Base-by-base conservation (phyloP, 1,140 invertebrate species). In the Thaumetopoea pityocampa region DNA sequence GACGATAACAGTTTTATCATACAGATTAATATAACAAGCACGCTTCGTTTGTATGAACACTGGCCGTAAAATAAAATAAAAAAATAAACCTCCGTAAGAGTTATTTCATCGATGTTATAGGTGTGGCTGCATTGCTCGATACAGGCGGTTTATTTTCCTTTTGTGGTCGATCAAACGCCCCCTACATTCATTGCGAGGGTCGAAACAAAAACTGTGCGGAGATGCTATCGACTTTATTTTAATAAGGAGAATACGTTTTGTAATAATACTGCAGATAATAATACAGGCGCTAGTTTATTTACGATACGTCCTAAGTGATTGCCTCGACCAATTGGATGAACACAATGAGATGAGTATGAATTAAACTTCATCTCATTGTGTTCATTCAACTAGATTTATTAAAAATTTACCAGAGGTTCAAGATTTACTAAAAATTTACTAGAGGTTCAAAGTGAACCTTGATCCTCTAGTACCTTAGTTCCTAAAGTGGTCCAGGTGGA, bases 161-260 rank as follows among this genome's bases (percentile, higher is more conserved):
- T 54, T 46, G 41, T 49, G 26, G 51, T 41, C 30, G 36, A 46
- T 19, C 22, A 42, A 56, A 55, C 50, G 51, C 56, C 57, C 57
- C 50, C 41, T 35, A 41, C 45, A 49, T 54, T 47, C 30, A 42
- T 40, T 37, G 50, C 35, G 51, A 51, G 54, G 49, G 46, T 40
- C 38, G 43, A 43, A 46, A 5, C 6, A 22, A 41, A 37, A 38
- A 29, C 50, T 41, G 19, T 46, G 22, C 10, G 28, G 29, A 48
- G 63, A 66, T 66, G 41, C 50, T 66, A 66, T 66, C 63, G 44
- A 41, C 36, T 53, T 42, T 52, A 34, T 45, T 51, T 55, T 51
- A 48, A 48, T 49, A 54, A 23, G 33, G 54, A 57, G 45, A 59
- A 57, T n/a, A n/a, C 51, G 43, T 63, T 62, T 52, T 54, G 37